Evolutionary conservation across 2,113 vertebrate species (phyloP), one percentile per base, ranked within the genome.

Genomic region (Dendropsophus ebraccatus): DNA sequence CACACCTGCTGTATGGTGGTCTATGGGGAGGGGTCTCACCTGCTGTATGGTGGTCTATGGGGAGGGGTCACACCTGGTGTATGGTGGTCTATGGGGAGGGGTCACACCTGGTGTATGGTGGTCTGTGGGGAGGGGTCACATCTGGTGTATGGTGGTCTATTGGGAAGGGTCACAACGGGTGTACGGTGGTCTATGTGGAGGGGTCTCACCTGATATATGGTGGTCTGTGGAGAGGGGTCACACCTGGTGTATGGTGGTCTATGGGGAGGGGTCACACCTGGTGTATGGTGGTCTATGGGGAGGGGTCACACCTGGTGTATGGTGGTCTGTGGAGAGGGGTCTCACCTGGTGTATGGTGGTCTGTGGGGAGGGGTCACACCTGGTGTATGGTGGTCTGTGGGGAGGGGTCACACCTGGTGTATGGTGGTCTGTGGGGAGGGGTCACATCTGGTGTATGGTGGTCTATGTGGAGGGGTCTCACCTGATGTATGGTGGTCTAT

Each of bases 131-230:
- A 0, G 12, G 25, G 65, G 65, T n/a, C 54, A 41, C 87, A 97
- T 97, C 95, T 97, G n/a, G 41, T 41, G 8, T 41, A 41, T 41
- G 41, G 41, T 8, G 41, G 41, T 41, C 41, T 41, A 8, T 41
- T 5, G 3, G 41, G 3, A 0, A 3, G 25, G 65, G 65, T n/a
- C 54, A 41, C 87, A 97, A n/a, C n/a, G n/a, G n/a, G 41, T 41
- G 8, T 41, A 41, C 8, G 41, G 41, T 8, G 41, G 41, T 41
- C 41, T 41, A 8, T 41, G 8, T 41, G 41, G 3, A 0, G 12
- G 25, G 65, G 65, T n/a, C 54, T 54, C 87, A 97, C 98, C 95
- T 97, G 41, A n/a, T 41, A 41, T 41, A 41, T 41, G 41, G 41
- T 8, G 41, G 41, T 41, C 41, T 41, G 41, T 41, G 8, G 3